These are phyloP conservation scores for Drosophila bifasciata DNA, from an alignment of 1,140 invertebrate species.

Conservation along the genomic window DNA sequence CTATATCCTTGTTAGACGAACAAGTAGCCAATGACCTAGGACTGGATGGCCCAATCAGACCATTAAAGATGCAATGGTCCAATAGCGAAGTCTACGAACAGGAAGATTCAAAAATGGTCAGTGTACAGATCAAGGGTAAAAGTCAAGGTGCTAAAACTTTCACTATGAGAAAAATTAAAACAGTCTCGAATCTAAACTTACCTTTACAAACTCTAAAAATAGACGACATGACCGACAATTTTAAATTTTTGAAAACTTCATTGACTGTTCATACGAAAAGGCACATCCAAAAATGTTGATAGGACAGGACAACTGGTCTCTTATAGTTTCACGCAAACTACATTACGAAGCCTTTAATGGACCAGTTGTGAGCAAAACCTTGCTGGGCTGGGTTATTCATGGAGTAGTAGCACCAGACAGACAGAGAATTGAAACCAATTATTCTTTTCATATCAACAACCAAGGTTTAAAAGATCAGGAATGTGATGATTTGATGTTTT, in stretches of 20 bases:
- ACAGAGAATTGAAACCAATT: not conserved
- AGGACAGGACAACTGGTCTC: conserved; percentile 2
- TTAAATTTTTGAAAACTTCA: conserved; percentile 2
- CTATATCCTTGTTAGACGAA: conserved; percentile 20
- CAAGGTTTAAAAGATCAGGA: not conserved
- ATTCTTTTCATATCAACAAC: not conserved
- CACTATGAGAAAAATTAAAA: conserved; percentile 17
- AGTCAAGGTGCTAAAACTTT: conserved; percentile 3
- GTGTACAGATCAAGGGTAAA: no score
- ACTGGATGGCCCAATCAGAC: conserved; percentile 8
- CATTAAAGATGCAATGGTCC: conserved; percentile 22
- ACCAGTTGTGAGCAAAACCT: conserved; percentile 1
- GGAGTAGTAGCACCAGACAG: not conserved
- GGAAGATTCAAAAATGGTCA: conserved; percentile 17
- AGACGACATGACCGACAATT: not conserved
- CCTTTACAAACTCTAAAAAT: conserved; percentile 4
- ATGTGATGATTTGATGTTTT: no score
- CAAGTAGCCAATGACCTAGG: conserved; percentile 17
- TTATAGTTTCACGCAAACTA: not conserved
- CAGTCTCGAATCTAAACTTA: conserved; percentile 1
- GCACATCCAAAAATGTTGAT: conserved; percentile 1
- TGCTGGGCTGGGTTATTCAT: conserved; percentile 9
- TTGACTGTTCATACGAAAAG: conserved; percentile 3
- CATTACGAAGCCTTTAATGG: not conserved
- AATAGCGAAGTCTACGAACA: conserved; percentile 15